phyloP scores from a whole-genome alignment of 2,113 vertebrate genomes.

The Halichoeres trimaculatus region DNA sequence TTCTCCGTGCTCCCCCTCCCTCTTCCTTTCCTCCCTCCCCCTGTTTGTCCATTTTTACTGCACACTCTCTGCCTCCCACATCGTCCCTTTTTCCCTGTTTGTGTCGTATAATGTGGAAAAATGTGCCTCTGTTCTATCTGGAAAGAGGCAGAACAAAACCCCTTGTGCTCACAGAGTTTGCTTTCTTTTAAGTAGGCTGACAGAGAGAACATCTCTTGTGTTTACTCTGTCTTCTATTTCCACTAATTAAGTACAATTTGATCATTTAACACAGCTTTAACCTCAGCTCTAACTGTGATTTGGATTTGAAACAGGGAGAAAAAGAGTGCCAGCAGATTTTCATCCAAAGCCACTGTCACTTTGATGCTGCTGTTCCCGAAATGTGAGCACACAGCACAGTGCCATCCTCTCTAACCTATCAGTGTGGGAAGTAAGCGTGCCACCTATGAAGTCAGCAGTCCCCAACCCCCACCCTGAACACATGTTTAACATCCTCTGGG shows the following conservation, averaged over 20 bases:
- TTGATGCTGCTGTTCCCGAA: conserved; percentile 1
- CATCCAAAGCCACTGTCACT: conserved; percentile 14
- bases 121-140: conserved; percentile 25
- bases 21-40: not conserved
- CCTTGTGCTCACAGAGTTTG: not conserved
- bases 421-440: conserved; percentile 61
- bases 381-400: conserved; percentile 11
- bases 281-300: conserved; percentile 8
- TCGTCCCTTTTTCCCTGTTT: conserved; percentile 20
- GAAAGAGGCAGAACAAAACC: conserved; percentile 22
- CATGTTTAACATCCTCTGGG: conserved; percentile 80
- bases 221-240: not conserved
- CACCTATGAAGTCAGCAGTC: conserved; percentile 76
- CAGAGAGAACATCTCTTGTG: not conserved
- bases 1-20: conserved; percentile 12
- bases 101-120: conserved; percentile 23
- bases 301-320: conserved; percentile 19
- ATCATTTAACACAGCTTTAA: conserved; percentile 14
- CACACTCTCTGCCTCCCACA: conserved; percentile 45
- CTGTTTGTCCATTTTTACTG: conserved; percentile 42
- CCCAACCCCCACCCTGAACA: conserved; percentile 77
- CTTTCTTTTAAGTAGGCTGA: conserved; percentile 8
- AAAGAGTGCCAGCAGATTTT: conserved; percentile 11
- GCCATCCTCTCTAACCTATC: conserved; percentile 53
- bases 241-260: not conserved